Conservation (phyloP, 2,113 vertebrate genomes). For the Galemys pyrenaicus region DNA sequence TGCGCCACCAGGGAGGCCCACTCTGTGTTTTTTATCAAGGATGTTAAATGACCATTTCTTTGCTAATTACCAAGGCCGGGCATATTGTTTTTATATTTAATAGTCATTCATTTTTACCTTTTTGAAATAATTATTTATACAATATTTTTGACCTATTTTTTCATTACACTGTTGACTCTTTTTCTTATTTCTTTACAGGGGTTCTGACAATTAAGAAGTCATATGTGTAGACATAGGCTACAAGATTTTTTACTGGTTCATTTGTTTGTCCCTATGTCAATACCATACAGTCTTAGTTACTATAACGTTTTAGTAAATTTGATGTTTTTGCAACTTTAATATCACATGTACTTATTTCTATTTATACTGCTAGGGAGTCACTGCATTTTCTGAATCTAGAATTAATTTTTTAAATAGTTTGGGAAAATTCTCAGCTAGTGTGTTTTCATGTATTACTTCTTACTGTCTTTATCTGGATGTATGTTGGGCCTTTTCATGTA, state of each 20-base stretch:
- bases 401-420: neutral
- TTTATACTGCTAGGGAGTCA: neutral
- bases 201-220: neutral
- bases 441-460: neutral
- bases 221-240: neutral
- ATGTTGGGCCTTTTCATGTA: neutral
- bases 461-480: neutral
- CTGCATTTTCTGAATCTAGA: neutral
- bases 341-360: neutral
- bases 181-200: neutral
- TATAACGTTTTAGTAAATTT: neutral
- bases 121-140: neutral
- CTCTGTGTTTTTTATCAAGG: neutral
- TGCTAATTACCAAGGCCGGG: neutral
- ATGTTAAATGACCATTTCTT: neutral
- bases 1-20: too few species aligned
- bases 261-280: neutral
- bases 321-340: neutral
- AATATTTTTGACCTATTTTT: neutral
- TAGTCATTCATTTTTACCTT: neutral
- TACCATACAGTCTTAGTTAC: neutral
- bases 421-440: neutral
- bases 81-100: neutral
- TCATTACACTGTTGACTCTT: neutral
- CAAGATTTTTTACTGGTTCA: neutral